Percentiles rank a stretch among this genome's conserved stretches.
phyloP scores from a whole-genome alignment of 64 coral and sea anemone genomes.

The Acropora yongei region DNA sequence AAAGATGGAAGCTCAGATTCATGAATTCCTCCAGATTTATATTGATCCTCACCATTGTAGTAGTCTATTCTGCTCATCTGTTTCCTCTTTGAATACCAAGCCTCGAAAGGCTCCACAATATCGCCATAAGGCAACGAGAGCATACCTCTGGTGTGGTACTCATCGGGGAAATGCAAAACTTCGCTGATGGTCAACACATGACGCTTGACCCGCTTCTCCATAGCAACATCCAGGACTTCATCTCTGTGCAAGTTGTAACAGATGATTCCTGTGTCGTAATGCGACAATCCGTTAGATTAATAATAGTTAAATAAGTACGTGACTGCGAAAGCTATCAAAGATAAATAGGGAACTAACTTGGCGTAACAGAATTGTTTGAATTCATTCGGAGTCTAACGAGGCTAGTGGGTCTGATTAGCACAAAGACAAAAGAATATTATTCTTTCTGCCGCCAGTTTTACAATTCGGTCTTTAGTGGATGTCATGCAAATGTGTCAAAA shows the following conservation, averaged over 20 bases:
- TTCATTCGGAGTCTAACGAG: no score
- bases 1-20: no score
- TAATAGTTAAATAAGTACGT: no score
- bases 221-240: background rate
- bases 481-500: no score
- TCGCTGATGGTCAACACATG: slow-evolving; percentile 32
- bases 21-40: background rate
- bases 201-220: slow-evolving; percentile 27
- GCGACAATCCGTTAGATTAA: background rate
- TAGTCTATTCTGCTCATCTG: slow-evolving; percentile 99
- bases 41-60: slow-evolving; percentile 72
- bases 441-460: no score
- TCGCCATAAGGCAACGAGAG: slow-evolving; percentile 96
- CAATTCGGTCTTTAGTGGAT: no score
- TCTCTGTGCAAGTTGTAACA: slow-evolving; percentile 23
- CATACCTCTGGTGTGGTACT: slow-evolving; percentile 90
- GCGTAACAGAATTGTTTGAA: no score
- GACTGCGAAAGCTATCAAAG: no score
- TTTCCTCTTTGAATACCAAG: slow-evolving; percentile 86
- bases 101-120: slow-evolving; percentile 98
- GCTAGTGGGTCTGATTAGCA: no score
- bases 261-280: background rate
- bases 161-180: slow-evolving; percentile 74
- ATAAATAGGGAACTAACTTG: no score
- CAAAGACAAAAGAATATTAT: no score